These are phyloP conservation scores for Subacronicta megacephala DNA, from an alignment of 2,888 invertebrate genomes.

Conservation along the genomic window DNA sequence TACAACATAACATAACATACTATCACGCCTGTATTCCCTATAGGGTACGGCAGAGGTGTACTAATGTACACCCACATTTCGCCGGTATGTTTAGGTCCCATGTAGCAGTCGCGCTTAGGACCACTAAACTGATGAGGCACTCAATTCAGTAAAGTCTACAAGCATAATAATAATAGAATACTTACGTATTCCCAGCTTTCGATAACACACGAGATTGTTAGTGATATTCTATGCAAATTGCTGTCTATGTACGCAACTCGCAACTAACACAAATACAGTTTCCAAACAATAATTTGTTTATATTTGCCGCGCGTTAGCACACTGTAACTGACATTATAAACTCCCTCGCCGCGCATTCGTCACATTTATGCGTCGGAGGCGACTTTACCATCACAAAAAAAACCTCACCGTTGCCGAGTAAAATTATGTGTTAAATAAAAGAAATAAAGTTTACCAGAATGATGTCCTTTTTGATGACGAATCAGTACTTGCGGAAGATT, in stretches of 20 bases:
- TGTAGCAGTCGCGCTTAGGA: too few relatives aligned
- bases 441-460: too few relatives aligned
- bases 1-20: too few relatives aligned
- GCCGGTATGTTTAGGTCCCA: too few relatives aligned
- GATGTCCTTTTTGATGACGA: too few relatives aligned
- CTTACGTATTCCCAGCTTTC: conserved; percentile 11
- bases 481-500: too few relatives aligned
- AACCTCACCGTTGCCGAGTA: background rate
- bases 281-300: conserved; percentile 46
- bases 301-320: conserved; percentile 23
- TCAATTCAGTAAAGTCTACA: too few relatives aligned
- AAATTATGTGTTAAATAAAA: background rate
- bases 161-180: background rate
- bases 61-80: too few relatives aligned
- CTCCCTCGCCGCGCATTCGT: conserved; percentile 21
- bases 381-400: background rate
- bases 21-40: too few relatives aligned
- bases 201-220: conserved; percentile 22
- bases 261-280: conserved; percentile 35
- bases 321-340: conserved; percentile 19
- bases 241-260: conserved; percentile 10
- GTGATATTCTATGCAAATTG: conserved; percentile 28
- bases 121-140: too few relatives aligned
- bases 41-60: too few relatives aligned
- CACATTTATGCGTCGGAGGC: conserved; percentile 5